Conservation (phyloP, 2,888 invertebrate genomes). For the Listrodromus nycthemerus region DNA sequence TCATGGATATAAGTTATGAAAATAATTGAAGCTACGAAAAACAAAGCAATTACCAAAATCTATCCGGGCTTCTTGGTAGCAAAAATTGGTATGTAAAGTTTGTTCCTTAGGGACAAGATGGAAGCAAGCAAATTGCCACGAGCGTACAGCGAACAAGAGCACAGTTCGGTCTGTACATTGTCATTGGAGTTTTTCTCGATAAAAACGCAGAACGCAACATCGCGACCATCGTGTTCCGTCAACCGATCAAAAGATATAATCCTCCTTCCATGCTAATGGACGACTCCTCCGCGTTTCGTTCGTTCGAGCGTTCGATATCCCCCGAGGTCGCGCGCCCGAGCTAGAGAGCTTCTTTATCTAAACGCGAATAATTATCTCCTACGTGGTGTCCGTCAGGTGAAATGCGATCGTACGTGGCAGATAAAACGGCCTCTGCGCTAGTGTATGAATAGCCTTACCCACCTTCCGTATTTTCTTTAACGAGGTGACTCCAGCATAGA, state of each 20-base stretch:
- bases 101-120: neutral
- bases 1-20: no score
- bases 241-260: slow-evolving; percentile 47
- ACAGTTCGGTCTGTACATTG: slow-evolving; percentile 49
- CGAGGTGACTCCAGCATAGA: slow-evolving; percentile 37
- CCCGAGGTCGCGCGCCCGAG: slow-evolving; percentile 78
- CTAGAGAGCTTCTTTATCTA: slow-evolving; percentile 77
- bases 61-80: neutral
- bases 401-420: slow-evolving; percentile 67
- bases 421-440: slow-evolving; percentile 51
- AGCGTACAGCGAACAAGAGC: slow-evolving; percentile 8
- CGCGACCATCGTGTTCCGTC: slow-evolving; percentile 33
- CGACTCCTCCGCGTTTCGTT: slow-evolving; percentile 36
- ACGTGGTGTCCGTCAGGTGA: slow-evolving; percentile 67
- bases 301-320: slow-evolving; percentile 63
- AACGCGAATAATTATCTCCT: slow-evolving; percentile 80
- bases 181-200: slow-evolving; percentile 42
- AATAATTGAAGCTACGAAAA: no score
- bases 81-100: neutral
- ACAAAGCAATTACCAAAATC: neutral
- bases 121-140: neutral
- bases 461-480: slow-evolving; percentile 47
- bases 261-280: slow-evolving; percentile 49
- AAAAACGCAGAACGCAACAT: slow-evolving; percentile 26
- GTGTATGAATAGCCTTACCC: slow-evolving; percentile 32